Percentiles rank a stretch among this genome's conserved stretches.
Conservation (phyloP, 2,113 vertebrate genomes). For the Melanotaenia duboulayi region DNA sequence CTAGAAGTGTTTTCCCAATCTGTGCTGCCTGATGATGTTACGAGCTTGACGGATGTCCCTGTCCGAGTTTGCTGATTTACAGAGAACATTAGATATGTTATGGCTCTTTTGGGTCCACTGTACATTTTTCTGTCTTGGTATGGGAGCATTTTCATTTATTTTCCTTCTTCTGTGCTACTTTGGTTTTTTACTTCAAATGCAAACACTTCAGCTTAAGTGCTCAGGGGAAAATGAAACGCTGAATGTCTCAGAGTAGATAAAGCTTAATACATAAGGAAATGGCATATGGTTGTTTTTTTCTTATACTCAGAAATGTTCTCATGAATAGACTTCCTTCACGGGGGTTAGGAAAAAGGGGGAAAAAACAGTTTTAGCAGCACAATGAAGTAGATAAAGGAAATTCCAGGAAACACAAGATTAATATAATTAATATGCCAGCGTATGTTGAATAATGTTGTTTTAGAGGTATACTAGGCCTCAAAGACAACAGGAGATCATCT, state of each 20-base stretch:
- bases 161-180: too few relatives aligned
- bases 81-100: neutral
- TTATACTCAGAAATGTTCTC: too few relatives aligned
- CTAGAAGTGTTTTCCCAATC: neutral
- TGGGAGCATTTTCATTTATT: neutral
- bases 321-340: neutral
- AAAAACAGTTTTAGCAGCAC: neutral
- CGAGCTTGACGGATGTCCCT: neutral
- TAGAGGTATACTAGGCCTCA: too few relatives aligned
- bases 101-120: neutral
- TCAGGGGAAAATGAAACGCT: too few relatives aligned
- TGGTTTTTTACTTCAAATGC: too few relatives aligned
- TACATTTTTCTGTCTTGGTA: neutral
- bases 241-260: neutral
- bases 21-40: conserved; percentile 5
- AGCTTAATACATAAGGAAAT: neutral
- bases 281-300: too few relatives aligned
- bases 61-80: conserved; percentile 9
- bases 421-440: too few relatives aligned
- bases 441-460: too few relatives aligned
- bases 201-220: too few relatives aligned
- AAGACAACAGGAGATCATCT: too few relatives aligned
- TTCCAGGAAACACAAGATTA: neutral
- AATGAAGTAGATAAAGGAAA: neutral
- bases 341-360: neutral